These are phyloP conservation scores for Sebastes nivosus DNA, from an alignment of 2,797 vertebrate species.

Conservation along the genomic window DNA sequence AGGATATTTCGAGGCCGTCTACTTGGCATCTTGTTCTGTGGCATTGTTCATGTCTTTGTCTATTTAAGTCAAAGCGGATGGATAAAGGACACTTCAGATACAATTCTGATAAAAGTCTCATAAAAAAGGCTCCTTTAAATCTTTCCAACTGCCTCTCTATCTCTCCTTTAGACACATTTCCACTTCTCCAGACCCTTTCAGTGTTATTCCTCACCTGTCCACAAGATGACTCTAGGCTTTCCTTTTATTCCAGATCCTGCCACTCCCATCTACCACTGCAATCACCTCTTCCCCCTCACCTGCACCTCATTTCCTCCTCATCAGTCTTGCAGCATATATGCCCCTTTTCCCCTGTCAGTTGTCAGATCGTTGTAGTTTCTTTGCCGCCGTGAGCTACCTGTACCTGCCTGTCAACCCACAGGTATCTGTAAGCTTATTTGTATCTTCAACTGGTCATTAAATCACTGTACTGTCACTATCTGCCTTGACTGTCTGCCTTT, in stretches of 20 bases:
- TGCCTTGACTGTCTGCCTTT: neutral
- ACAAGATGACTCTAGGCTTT: neutral
- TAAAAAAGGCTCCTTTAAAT: neutral
- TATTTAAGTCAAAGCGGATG: slow-evolving; percentile 7
- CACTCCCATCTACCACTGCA: neutral
- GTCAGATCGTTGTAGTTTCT: neutral
- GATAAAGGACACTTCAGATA: slow-evolving; percentile 6
- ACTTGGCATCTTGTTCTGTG: slow-evolving; percentile 1
- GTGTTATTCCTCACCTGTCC: neutral
- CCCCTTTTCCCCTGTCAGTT: neutral
- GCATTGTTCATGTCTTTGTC: slow-evolving; percentile 23
- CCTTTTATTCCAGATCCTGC: neutral
- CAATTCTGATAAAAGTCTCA: slow-evolving; percentile 9
- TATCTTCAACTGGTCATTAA: neutral
- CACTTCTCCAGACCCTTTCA: neutral
- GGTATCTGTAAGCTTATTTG: neutral
- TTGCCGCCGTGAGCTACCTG: neutral
- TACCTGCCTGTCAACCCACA: neutral
- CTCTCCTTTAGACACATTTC: neutral
- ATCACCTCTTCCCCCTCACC: neutral
- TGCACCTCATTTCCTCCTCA: neutral
- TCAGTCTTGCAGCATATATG: neutral
- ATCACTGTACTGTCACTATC: neutral
- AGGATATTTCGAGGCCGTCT: slow-evolving; percentile 41
- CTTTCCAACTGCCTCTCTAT: neutral